A percentile compares a stretch with the other conserved stretches of the same genome.
Conservation (phyloP, 2,888 invertebrate species). For the Mesorhabditis sp. region DNA sequence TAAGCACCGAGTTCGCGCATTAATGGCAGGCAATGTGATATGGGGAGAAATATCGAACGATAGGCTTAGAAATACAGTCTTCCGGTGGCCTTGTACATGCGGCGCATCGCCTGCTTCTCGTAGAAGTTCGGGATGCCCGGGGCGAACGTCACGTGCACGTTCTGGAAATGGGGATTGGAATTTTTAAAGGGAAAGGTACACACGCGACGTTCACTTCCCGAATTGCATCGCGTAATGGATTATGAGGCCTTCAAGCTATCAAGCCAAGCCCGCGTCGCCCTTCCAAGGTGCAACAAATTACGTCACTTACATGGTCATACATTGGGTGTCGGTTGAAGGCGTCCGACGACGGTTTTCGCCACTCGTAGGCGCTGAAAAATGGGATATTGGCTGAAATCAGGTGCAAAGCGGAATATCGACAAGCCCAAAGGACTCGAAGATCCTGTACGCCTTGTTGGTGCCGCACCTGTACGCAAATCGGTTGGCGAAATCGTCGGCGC, state of each 20-base stretch:
- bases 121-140: constrained; percentile 35
- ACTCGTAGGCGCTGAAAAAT: constrained; percentile 48
- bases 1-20: too few relatives aligned
- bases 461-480: constrained; percentile 45
- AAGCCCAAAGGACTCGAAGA: too few relatives aligned
- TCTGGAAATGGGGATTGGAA: not conserved
- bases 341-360: constrained; percentile 55
- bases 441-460: too few relatives aligned
- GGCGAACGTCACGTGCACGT: constrained; percentile 32
- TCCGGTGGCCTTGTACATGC: constrained; percentile 54
- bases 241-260: too few relatives aligned
- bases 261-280: too few relatives aligned
- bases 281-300: too few relatives aligned
- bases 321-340: constrained; percentile 55
- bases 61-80: constrained; percentile 44
- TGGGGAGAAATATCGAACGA: not conserved
- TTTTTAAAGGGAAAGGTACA: not conserved
- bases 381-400: not conserved
- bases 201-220: too few relatives aligned
- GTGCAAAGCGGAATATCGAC: too few relatives aligned
- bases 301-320: constrained; percentile 27
- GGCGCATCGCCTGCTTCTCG: constrained; percentile 35
- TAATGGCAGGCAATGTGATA: not conserved
- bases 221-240: too few relatives aligned
- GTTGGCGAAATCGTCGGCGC: constrained; percentile 55